Base-by-base conservation (phyloP, 2,888 invertebrate genomes). In the Uloborus plumipes region DNA sequence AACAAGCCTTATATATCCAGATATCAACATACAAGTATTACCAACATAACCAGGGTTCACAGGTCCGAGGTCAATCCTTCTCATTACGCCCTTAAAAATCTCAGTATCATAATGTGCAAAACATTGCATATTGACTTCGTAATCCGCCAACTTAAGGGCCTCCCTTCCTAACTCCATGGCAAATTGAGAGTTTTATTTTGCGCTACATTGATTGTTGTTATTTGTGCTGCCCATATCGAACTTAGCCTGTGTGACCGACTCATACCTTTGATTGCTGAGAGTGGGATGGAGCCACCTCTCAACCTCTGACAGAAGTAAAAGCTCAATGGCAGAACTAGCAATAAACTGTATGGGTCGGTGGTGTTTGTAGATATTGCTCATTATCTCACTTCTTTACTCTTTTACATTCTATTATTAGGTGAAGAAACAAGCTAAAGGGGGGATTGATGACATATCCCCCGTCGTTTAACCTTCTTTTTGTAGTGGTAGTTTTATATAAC, bases 401-500 rank as follows among this genome's bases (percentile, higher is more conserved):
- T 76, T 83, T 70, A 58, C 62, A 64, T 72, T 72, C 67, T 77
- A 74, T 70, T 72, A 58, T 67, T 72, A 76, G 76, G 62, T 74
- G 62, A 18, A 67, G 51, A 76, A 66, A 26, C 26, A 26, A 67
- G 65, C 49, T 62, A 3, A 26, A 26, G 26, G 26, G 72, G 74
- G 70, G 70, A 67, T 49, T 65, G 59, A 72, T 58, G 72, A 77
- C 62, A 22, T 3, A 69, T 53, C 67, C 73, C 50, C 61, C 49
- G 61, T 39, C 61, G 61, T 80, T 74, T 80, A 26, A 26, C 26
- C 69, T 66, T 58, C 49, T 79, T 82, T 83, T 62, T 55, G 82
- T 83, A 83, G 82, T 31, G 67, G 82, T 83, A 83, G 82, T 83
- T 83, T 83, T 83, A 83, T 83, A 83, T 77, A 83, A 71, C 59